Conservation (phyloP, 2,113 vertebrate species). For the Stomatorhinus ivindoensis region DNA sequence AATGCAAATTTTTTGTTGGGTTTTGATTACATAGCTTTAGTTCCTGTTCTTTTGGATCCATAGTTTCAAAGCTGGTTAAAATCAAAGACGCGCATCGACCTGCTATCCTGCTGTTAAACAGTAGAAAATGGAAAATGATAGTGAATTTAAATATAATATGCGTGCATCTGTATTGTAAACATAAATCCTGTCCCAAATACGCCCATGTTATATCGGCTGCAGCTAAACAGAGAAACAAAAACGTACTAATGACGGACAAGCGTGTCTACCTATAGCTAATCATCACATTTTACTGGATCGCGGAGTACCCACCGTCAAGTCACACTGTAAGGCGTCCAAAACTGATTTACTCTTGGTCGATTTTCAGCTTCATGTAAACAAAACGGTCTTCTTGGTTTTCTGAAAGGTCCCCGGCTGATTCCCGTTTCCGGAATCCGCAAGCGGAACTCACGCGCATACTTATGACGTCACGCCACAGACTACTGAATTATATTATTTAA, state of each 20-base stretch:
- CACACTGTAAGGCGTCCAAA: not conserved
- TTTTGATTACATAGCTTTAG: not conserved
- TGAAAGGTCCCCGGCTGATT: not conserved
- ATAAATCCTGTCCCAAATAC: not conserved
- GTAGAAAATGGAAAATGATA: not conserved
- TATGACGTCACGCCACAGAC: not conserved
- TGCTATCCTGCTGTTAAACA: not conserved
- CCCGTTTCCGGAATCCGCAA: conserved; percentile 7
- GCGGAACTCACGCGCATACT: not conserved
- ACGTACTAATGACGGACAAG: not conserved
- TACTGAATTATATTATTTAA: not conserved
- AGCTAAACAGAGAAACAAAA: not conserved
- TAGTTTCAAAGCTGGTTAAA: not conserved
- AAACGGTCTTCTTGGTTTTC: not conserved
- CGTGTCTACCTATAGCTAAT: not conserved
- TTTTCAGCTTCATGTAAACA: conserved; percentile 4
- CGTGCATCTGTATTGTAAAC: not conserved
- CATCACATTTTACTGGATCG: not conserved
- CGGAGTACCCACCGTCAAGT: not conserved
- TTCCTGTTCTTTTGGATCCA: not conserved
- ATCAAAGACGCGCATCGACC: not conserved
- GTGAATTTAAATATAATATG: not conserved
- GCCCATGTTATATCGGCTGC: not conserved
- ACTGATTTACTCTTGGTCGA: not conserved
- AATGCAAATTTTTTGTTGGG: not conserved